Percentiles rank a stretch among this genome's conserved stretches.
phyloP scores from a whole-genome alignment of 2,888 invertebrate species.

The Sepiola atlantica region DNA sequence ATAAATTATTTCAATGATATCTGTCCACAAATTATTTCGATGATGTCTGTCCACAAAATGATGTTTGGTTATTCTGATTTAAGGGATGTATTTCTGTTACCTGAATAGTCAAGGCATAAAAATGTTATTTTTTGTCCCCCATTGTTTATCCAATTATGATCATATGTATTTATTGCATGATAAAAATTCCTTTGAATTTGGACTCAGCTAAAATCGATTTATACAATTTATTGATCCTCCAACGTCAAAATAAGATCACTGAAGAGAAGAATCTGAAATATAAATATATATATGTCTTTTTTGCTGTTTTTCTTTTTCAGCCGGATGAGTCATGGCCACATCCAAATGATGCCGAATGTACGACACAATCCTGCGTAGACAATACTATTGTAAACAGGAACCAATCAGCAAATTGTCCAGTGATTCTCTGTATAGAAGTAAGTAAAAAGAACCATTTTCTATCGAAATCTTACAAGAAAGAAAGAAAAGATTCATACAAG shows the following conservation, averaged over 20 bases:
- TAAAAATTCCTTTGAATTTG: too few species aligned
- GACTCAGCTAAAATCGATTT: too few species aligned
- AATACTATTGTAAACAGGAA: background rate
- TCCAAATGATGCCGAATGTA: background rate
- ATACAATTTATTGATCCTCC: too few species aligned
- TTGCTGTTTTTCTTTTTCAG: background rate
- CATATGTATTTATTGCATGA: too few species aligned
- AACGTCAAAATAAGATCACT: too few species aligned
- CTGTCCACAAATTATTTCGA: background rate
- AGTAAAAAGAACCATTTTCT: background rate
- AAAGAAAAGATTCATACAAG: background rate
- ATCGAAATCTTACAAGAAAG: background rate
- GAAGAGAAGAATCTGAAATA: too few species aligned
- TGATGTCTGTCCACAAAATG: background rate
- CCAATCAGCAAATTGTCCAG: conserved; percentile 6
- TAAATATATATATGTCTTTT: too few species aligned
- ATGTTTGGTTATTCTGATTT: too few species aligned
- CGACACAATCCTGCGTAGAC: background rate
- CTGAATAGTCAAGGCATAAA: too few species aligned
- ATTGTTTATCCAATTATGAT: too few species aligned
- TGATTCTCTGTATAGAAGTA: background rate
- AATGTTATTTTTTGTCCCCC: too few species aligned
- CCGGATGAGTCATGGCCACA: background rate
- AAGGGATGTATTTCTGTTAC: too few species aligned
- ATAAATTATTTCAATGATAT: background rate